A percentile compares a stretch with the other conserved stretches of the same genome.
Evolutionary conservation across 2,888 invertebrate genomes (phyloP).

Genomic region (Ennomos quercinarius): DNA sequence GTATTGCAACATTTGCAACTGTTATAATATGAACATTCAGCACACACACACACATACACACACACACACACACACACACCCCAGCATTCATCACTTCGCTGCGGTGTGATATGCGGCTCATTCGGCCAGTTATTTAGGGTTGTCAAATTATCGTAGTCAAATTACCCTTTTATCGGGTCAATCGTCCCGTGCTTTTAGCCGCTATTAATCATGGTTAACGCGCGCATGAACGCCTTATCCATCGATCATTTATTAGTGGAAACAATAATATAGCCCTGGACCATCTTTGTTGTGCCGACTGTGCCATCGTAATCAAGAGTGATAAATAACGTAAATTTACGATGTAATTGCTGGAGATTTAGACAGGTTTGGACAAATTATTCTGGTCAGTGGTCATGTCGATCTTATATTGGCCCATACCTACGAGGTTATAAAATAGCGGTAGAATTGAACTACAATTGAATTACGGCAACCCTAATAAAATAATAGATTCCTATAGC

Average conservation of each 20-base stretch:
- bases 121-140: conserved; percentile 50
- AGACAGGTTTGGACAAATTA: conserved; percentile 25
- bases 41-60: no score
- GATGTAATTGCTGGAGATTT: conserved; percentile 25
- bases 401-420: conserved; percentile 12
- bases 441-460: neutral
- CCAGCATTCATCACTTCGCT: conserved; percentile 4
- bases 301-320: conserved; percentile 28
- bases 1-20: no score
- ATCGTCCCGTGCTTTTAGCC: conserved; percentile 54
- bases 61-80: no score
- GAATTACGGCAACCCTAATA: no score
- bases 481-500: no score
- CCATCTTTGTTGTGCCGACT: conserved; percentile 37
- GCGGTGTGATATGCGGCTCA: conserved; percentile 44
- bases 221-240: conserved; percentile 43
- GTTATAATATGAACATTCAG: no score
- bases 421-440: neutral
- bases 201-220: conserved; percentile 56
- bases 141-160: conserved; percentile 62
- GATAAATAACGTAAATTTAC: conserved; percentile 27
- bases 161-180: conserved; percentile 59
- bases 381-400: conserved; percentile 10
- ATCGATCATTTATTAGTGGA: conserved; percentile 51
- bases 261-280: conserved; percentile 36